Conservation (phyloP, 2,888 invertebrate species). For the Atethmia centrago region DNA sequence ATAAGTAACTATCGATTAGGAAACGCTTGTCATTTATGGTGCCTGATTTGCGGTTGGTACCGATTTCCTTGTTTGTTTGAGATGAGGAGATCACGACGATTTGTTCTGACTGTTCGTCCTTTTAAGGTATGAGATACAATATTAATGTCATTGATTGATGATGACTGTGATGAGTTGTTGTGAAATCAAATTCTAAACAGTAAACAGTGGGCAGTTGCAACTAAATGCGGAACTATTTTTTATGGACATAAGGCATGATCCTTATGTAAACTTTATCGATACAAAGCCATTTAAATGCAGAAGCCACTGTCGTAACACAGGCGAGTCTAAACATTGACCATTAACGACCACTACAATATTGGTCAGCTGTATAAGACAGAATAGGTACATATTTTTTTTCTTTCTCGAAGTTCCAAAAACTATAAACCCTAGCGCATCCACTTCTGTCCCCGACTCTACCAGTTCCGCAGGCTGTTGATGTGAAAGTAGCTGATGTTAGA, state of each 20-base stretch:
- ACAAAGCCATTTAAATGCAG: neutral
- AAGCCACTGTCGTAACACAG: neutral
- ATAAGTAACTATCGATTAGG: slow-evolving; percentile 46
- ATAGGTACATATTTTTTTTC: neutral
- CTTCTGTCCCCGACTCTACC: slow-evolving; percentile 57
- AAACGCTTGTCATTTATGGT: slow-evolving; percentile 36
- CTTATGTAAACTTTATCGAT: neutral
- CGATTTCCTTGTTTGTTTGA: slow-evolving; percentile 18
- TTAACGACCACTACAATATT: neutral
- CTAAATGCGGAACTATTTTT: neutral
- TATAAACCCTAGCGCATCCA: neutral
- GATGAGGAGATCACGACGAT: neutral
- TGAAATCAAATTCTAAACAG: neutral
- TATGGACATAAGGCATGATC: neutral
- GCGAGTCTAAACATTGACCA: neutral
- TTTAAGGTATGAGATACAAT: neutral
- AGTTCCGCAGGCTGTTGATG: slow-evolving; percentile 64
- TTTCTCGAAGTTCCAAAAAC: neutral
- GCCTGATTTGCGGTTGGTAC: slow-evolving; percentile 23
- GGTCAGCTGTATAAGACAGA: neutral
- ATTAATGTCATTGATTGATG: neutral
- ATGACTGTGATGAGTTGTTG: neutral
- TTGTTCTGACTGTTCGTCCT: neutral
- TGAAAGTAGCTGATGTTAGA: slow-evolving; percentile 79
- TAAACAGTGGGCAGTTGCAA: neutral